Evolutionary conservation across 2,888 invertebrate species (phyloP).

Genomic region (Eristalis intricaria): DNA sequence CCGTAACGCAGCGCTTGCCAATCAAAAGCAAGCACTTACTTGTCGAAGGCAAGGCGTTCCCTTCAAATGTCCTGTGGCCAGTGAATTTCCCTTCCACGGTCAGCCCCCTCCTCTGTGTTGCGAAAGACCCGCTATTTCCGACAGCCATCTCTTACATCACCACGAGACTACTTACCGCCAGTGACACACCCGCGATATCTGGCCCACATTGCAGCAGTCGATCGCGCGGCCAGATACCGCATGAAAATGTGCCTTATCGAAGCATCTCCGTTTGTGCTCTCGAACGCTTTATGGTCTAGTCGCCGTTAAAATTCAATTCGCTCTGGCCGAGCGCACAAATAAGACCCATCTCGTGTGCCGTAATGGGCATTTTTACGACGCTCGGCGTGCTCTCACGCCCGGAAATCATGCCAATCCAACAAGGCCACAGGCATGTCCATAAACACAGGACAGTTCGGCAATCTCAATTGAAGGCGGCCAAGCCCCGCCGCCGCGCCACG

Average conservation of each 20-base stretch:
- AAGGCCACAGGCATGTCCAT: conserved; percentile 3
- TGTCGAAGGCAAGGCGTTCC: not conserved
- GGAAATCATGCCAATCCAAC: conserved; percentile 4
- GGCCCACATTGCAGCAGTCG: not conserved
- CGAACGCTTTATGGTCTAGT: not conserved
- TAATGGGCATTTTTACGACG: conserved; percentile 8
- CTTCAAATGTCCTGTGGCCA: no score
- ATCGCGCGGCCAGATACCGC: not conserved
- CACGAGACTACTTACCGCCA: not conserved
- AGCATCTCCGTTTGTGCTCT: not conserved
- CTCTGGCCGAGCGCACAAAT: not conserved
- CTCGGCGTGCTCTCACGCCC: not conserved
- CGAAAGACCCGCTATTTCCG: not conserved
- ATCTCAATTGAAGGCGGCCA: conserved; percentile 21
- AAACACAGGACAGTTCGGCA: conserved; percentile 11
- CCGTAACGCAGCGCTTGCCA: no score
- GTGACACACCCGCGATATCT: not conserved
- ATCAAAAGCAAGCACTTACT: not conserved
- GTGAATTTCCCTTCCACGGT: not conserved
- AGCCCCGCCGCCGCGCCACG: not conserved
- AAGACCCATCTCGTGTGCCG: not conserved
- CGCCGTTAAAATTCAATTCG: not conserved
- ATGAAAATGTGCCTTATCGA: not conserved
- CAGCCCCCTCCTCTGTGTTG: no score
- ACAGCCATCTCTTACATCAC: not conserved